Percentiles rank a stretch among this genome's conserved stretches.
Conservation (phyloP, 2,888 invertebrate species). For the Mechanitis mazaeus region DNA sequence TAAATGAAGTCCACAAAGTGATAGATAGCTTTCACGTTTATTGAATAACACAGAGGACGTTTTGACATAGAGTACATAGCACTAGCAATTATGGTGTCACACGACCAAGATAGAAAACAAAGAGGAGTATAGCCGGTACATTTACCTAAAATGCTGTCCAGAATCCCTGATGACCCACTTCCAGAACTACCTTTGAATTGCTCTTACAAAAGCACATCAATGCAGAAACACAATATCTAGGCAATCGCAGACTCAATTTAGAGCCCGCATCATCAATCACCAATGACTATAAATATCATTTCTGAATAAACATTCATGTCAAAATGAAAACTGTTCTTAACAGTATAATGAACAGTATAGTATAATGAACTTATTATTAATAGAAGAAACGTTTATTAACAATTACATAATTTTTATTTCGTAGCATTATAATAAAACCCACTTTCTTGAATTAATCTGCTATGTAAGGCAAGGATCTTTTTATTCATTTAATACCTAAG, state of each 20-base stretch:
- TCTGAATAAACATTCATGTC: too few species aligned
- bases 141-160: slow-evolving; percentile 47
- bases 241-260: slow-evolving; percentile 58
- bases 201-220: slow-evolving; percentile 66
- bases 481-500: too few species aligned
- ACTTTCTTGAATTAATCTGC: too few species aligned
- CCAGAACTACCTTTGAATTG: slow-evolving; percentile 63
- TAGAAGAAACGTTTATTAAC: too few species aligned
- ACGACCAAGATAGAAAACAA: slow-evolving; percentile 48
- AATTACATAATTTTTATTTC: too few species aligned
- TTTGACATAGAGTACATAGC: slow-evolving; percentile 36
- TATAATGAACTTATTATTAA: too few species aligned
- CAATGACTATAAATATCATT: too few species aligned
- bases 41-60: slow-evolving; percentile 12
- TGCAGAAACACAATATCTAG: slow-evolving; percentile 64
- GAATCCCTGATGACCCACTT: slow-evolving; percentile 67
- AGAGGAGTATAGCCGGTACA: slow-evolving; percentile 41
- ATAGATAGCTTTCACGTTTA: slow-evolving; percentile 1
- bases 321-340: too few species aligned
- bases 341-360: too few species aligned
- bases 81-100: slow-evolving; percentile 42
- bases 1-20: background rate
- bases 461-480: too few species aligned
- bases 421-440: too few species aligned
- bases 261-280: slow-evolving; percentile 52